Conservation (phyloP, 2,797 vertebrate genomes). For the Notoglanidium macrostoma region DNA sequence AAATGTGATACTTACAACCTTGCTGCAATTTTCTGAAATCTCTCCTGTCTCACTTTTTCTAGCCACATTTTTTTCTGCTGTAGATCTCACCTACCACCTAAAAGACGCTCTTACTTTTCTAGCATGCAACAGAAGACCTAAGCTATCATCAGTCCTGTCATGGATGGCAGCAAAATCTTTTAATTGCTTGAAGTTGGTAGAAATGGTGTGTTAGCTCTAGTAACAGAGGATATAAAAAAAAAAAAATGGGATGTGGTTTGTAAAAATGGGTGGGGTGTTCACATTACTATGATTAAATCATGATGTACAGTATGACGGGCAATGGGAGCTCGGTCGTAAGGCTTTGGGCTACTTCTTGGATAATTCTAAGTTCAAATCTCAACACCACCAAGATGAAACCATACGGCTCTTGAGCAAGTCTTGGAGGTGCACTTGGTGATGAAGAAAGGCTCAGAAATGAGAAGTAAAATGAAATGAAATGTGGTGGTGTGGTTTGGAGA, state of each 20-base stretch:
- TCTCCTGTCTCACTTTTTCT: neutral
- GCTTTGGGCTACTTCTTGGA: neutral
- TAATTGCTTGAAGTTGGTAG: neutral
- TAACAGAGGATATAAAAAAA: neutral
- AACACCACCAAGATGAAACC: neutral
- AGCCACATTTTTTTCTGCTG: neutral
- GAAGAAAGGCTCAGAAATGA: neutral
- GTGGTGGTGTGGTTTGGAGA: neutral
- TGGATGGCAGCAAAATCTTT: neutral
- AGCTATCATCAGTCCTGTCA: neutral
- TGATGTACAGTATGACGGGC: neutral
- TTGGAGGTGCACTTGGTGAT: neutral
- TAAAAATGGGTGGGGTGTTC: neutral
- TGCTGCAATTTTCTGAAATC: constrained; percentile 34
- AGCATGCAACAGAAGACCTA: neutral
- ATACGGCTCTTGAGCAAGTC: neutral
- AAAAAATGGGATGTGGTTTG: neutral
- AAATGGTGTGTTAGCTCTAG: neutral
- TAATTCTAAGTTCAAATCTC: neutral
- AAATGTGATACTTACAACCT: constrained; percentile 41
- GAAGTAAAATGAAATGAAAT: neutral
- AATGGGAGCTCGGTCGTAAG: neutral
- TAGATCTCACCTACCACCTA: neutral
- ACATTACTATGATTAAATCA: neutral
- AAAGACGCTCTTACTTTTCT: neutral